Percentiles rank a stretch among this genome's conserved stretches.
These are phyloP conservation scores for Aepyceros melampus DNA, from an alignment of 2,113 vertebrate genomes.

Conservation along the genomic window DNA sequence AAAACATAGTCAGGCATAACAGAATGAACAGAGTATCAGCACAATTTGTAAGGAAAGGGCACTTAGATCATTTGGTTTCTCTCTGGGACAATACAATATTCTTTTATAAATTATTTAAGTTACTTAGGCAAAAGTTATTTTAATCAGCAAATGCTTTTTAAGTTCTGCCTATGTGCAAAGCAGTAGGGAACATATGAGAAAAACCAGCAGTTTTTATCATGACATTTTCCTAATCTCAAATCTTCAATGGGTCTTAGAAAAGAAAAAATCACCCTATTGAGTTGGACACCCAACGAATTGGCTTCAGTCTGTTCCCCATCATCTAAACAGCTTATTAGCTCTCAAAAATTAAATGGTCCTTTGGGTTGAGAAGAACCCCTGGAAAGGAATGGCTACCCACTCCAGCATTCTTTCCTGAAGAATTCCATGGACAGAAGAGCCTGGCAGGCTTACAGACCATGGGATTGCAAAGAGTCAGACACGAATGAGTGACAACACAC, in stretches of 20 bases:
- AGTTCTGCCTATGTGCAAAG: constrained; percentile 13
- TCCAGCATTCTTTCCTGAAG: neutral
- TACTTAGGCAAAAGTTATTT: constrained; percentile 26
- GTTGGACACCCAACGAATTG: neutral
- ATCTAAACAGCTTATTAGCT: neutral
- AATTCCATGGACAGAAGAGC: neutral
- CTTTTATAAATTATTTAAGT: constrained; percentile 40
- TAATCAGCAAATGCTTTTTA: neutral
- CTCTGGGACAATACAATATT: neutral
- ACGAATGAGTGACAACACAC: neutral
- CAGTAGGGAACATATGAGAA: neutral
- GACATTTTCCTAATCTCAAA: neutral
- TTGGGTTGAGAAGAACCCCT: neutral
- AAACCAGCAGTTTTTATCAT: neutral
- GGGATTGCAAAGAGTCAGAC: neutral
- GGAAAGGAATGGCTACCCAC: neutral
- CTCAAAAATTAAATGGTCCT: neutral
- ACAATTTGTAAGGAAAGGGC: neutral
- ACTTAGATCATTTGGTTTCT: constrained; percentile 24
- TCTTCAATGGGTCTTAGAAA: neutral
- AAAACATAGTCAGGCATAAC: neutral
- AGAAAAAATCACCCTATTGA: neutral
- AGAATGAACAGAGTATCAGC: constrained; percentile 1
- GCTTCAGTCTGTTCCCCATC: neutral
- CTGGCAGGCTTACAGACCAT: neutral